phyloP scores from a whole-genome alignment of 2,113 vertebrate genomes.

The Tragelaphus strepsiceros region DNA sequence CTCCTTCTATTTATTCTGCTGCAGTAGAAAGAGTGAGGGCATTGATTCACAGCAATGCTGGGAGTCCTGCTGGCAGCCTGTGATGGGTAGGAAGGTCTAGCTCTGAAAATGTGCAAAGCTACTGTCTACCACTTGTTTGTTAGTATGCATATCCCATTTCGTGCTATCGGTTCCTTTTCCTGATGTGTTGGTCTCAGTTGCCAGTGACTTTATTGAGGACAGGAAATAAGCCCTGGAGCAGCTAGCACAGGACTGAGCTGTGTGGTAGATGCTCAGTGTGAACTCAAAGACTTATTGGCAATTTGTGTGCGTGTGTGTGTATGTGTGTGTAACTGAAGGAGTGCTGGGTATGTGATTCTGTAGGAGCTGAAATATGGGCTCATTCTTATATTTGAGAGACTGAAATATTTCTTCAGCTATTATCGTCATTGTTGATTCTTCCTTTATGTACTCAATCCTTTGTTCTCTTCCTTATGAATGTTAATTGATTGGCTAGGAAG shows the following conservation, averaged over 20 bases:
- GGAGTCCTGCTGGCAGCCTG: not conserved
- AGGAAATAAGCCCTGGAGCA: not conserved
- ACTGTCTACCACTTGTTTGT: not conserved
- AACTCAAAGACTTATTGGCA: not conserved
- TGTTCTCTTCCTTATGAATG: not conserved
- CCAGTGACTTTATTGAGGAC: not conserved
- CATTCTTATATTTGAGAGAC: not conserved
- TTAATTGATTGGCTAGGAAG: not conserved
- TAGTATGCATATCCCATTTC: not conserved
- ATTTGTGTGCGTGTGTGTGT: not conserved
- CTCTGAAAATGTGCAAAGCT: not conserved
- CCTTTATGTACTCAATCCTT: not conserved
- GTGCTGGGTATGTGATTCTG: not conserved
- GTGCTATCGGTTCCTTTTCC: not conserved
- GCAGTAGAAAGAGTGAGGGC: not conserved
- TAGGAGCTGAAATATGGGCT: not conserved
- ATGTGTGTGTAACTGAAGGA: not conserved
- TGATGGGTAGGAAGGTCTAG: not conserved
- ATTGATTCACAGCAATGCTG: not conserved
- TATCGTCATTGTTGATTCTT: not conserved
- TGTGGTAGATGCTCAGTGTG: accelerated
- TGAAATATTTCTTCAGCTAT: not conserved
- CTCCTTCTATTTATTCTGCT: not conserved
- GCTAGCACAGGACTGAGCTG: not conserved
- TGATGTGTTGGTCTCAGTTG: not conserved